Evolutionary conservation across 1,140 invertebrate species (phyloP).

Genomic region (Asbolus verrucosus): DNA sequence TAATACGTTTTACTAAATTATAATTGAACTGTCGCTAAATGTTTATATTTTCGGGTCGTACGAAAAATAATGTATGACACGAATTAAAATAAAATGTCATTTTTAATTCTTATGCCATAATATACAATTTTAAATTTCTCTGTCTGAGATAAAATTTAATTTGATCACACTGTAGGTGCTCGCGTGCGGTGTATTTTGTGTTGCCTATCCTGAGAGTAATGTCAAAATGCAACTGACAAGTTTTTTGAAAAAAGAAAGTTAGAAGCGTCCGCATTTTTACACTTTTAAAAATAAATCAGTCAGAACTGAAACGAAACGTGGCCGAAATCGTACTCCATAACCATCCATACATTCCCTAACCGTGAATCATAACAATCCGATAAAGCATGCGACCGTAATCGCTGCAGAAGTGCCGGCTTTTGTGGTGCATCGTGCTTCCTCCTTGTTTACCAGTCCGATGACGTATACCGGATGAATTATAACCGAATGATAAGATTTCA

Average conservation of each 20-base stretch:
- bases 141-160: neutral
- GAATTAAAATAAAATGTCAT: neutral
- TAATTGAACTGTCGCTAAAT: no score
- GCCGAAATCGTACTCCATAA: neutral
- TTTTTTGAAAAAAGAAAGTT: no score
- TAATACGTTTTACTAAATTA: no score
- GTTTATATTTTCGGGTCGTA: no score
- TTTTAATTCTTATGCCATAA: no score
- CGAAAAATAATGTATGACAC: no score
- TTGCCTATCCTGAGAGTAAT: neutral
- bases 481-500: conserved; percentile 25
- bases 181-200: conserved; percentile 13
- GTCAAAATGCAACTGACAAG: neutral
- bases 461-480: conserved; percentile 37
- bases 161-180: no score
- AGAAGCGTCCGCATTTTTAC: no score
- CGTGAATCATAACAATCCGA: neutral
- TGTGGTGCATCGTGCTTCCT: conserved; percentile 16
- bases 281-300: no score
- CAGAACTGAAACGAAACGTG: neutral
- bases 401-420: conserved; percentile 15
- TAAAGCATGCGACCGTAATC: neutral
- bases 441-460: conserved; percentile 35
- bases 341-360: neutral
- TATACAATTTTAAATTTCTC: neutral